Evolutionary conservation across 2,797 vertebrate genomes (phyloP).

Genomic region (Tenualosa ilisha): DNA sequence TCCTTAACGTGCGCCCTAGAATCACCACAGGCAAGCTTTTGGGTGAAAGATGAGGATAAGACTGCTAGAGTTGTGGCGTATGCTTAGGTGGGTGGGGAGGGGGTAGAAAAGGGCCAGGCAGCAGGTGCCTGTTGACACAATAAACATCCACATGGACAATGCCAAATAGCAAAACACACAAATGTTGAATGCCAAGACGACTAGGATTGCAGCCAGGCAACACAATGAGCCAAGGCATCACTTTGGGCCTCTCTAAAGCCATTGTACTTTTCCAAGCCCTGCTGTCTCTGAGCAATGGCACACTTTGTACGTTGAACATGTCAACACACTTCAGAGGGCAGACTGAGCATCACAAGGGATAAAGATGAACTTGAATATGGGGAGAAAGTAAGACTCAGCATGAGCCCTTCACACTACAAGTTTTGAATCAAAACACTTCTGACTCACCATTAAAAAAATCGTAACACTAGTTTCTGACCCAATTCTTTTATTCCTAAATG

Average conservation of each 20-base stretch:
- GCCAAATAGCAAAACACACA: conserved; percentile 56
- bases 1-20: neutral
- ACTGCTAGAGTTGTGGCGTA: conserved; percentile 44
- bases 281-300: conserved; percentile 45
- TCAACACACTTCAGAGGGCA: conserved; percentile 36
- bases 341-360: conserved; percentile 20
- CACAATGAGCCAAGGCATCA: conserved; percentile 26
- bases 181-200: conserved; percentile 46
- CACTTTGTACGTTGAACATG: conserved; percentile 38
- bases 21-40: neutral
- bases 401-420: neutral
- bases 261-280: conserved; percentile 40
- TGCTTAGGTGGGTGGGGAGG: conserved; percentile 48
- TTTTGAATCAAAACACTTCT: conserved; percentile 39
- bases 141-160: conserved; percentile 57
- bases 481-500: neutral
- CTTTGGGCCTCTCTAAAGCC: neutral
- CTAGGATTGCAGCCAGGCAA: conserved; percentile 26
- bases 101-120: conserved; percentile 48
- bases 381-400: conserved; percentile 27
- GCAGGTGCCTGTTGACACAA: conserved; percentile 63
- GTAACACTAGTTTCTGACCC: neutral
- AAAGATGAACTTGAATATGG: conserved; percentile 20
- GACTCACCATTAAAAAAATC: neutral
- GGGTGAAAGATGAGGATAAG: conserved; percentile 29